phyloP scores from a whole-genome alignment of 2,113 vertebrate genomes.

The Ascaphus truei region DNA sequence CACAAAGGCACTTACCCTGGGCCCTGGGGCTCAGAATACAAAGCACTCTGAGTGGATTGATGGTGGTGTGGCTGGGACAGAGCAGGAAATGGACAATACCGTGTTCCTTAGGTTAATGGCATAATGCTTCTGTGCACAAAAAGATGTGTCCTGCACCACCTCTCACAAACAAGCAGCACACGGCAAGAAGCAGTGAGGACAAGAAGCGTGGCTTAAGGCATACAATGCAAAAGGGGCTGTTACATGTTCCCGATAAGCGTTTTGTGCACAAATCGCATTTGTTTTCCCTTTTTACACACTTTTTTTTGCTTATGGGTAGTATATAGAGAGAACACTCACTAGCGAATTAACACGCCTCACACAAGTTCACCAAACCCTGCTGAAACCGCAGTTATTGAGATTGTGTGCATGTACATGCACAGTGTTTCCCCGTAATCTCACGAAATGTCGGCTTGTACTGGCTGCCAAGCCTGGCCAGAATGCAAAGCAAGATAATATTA shows the following conservation, averaged over 20 bases:
- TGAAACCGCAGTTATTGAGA: too few relatives aligned
- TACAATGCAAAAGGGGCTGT: neutral
- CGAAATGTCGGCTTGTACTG: too few relatives aligned
- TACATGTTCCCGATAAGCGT: neutral
- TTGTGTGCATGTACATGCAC: too few relatives aligned
- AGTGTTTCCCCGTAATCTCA: too few relatives aligned
- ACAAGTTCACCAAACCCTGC: neutral
- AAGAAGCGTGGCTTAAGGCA: neutral
- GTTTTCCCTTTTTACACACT: neutral
- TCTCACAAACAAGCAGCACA: slow-evolving; percentile 31
- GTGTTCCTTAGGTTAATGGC: slow-evolving; percentile 60
- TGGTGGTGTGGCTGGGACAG: slow-evolving; percentile 63
- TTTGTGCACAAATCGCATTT: too few relatives aligned
- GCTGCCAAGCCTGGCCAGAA: too few relatives aligned
- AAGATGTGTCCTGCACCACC: slow-evolving; percentile 48
- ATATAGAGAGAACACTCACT: neutral
- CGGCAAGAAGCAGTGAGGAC: neutral
- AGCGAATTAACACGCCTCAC: neutral
- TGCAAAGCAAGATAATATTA: too few relatives aligned
- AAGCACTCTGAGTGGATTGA: slow-evolving; percentile 67
- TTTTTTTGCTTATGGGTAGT: neutral
- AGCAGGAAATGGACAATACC: slow-evolving; percentile 61
- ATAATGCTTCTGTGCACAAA: slow-evolving; percentile 59
- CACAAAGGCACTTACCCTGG: slow-evolving; percentile 71
- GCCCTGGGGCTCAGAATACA: slow-evolving; percentile 62